Conservation (phyloP, 2,797 vertebrate genomes). For the Gymnothorax reevesii region DNA sequence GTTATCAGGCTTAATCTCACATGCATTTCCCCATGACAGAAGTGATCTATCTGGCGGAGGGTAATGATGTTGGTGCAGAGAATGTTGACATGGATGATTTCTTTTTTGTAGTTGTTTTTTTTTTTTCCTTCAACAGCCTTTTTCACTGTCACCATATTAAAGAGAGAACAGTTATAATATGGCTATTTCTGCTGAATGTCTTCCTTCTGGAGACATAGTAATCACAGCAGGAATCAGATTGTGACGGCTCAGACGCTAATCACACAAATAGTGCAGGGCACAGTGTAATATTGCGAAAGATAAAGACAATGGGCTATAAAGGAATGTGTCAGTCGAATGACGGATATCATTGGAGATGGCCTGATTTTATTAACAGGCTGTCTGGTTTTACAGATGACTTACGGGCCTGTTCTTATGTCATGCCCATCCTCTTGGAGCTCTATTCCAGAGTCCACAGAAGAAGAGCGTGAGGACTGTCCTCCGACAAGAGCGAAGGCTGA, state of each 20-base stretch:
- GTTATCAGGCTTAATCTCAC: not conserved
- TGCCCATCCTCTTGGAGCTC: not conserved
- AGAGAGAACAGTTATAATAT: constrained; percentile 6
- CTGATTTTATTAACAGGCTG: constrained; percentile 29
- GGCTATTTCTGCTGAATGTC: not conserved
- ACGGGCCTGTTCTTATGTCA: constrained; percentile 9
- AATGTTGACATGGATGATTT: constrained; percentile 18
- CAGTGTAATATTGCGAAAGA: constrained; percentile 6
- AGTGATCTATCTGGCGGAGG: constrained; percentile 16
- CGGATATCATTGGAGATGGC: constrained; percentile 28
- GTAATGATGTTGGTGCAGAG: constrained; percentile 14
- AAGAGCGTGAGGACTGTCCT: not conserved
- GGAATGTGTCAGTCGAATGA: constrained; percentile 3
- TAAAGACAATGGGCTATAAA: not conserved
- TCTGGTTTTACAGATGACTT: constrained; percentile 2
- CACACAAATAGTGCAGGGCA: not conserved
- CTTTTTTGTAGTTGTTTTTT: not conserved
- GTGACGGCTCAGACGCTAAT: constrained; percentile 28
- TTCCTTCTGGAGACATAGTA: constrained; percentile 7
- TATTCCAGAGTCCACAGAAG: not conserved
- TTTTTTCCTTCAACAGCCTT: not conserved
- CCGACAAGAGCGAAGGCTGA: not conserved
- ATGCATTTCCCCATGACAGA: constrained; percentile 5
- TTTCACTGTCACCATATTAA: not conserved
- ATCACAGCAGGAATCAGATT: not conserved